Evolutionary conservation across 2,888 invertebrate species (phyloP), one percentile per base, ranked within the genome.

Genomic region (Agonum fuliginosum): DNA sequence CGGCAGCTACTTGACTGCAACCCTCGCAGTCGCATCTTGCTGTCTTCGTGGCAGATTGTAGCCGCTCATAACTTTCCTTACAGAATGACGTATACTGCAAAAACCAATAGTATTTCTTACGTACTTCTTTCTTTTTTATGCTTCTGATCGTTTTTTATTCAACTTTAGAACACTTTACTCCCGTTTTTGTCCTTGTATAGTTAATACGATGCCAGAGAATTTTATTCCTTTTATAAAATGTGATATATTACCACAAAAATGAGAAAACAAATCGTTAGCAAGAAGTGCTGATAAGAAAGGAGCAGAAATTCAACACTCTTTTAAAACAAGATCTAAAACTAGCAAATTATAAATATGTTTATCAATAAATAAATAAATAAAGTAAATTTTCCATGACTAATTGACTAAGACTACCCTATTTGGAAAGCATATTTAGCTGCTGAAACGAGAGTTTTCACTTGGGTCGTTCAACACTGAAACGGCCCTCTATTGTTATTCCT

Each of bases 11-110:
- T n/a, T n/a, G n/a, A 37, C n/a, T 37, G 37, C 37, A 46, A 46
- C 12, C 14, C 12, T 46, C n/a, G 46, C 17, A 12, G 12, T 46
- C 43, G 3, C 37, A 14, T 34, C 30, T 24, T 14, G n/a, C 54
- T 43, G 43, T 43, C 43, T 19, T 27, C 58, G 74, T 46, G 65
- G 74, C 46, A 74, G 65, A 74, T 73, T 74, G 65, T 74, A 62
- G 74, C 46, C 24, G 71, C 62, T 74, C 62, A 74, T 74, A 62
- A 74, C 74, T 62, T 74, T 43, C 74, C 58, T 74, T 74, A 20
- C 65, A 65, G 34, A 58, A 74, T 74, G 74, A 62, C 74, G 65
- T 62, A 27, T n/a, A 71, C 74, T 41, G 46, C 30, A 65, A 74
- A 74, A 74, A 74, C 43, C 43, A 46, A 19, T 19, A 30, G 30